phyloP scores from a whole-genome alignment of 2,797 vertebrate species.

The Crenuchus spilurus region DNA sequence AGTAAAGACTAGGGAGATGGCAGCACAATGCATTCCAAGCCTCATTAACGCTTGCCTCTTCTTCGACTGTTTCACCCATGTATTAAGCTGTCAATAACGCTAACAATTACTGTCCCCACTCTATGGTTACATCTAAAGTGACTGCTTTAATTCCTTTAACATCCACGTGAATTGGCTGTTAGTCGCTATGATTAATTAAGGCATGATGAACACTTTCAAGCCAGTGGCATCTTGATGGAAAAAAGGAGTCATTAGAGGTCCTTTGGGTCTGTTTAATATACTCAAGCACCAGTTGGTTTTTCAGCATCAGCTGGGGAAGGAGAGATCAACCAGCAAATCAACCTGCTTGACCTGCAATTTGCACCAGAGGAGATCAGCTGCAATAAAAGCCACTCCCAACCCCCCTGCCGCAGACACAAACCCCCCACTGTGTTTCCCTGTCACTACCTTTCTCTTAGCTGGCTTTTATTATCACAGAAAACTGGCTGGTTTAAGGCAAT shows the following conservation, averaged over 20 bases:
- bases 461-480: constrained; percentile 42
- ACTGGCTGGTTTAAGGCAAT: constrained; percentile 44
- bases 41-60: constrained; percentile 21
- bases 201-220: constrained; percentile 70
- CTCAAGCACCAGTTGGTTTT: constrained; percentile 67
- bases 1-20: constrained; percentile 42
- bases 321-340: constrained; percentile 71
- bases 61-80: constrained; percentile 38
- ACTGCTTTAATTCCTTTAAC: constrained; percentile 74
- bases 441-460: constrained; percentile 55
- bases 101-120: constrained; percentile 73
- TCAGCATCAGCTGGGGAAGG: constrained; percentile 66
- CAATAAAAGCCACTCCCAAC: constrained; percentile 55
- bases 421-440: constrained; percentile 48
- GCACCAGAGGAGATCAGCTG: constrained; percentile 62
- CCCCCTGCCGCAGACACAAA: background rate
- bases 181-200: constrained; percentile 75
- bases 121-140: constrained; percentile 69
- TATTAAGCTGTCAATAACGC: constrained; percentile 72
- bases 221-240: constrained; percentile 69
- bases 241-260: constrained; percentile 75
- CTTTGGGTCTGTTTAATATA: constrained; percentile 77
- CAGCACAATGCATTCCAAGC: constrained; percentile 15
- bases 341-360: constrained; percentile 75
- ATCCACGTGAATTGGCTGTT: constrained; percentile 72